These are phyloP conservation scores for Bursaphelenchus mucronatus DNA, from an alignment of 1,140 invertebrate species.

Conservation along the genomic window DNA sequence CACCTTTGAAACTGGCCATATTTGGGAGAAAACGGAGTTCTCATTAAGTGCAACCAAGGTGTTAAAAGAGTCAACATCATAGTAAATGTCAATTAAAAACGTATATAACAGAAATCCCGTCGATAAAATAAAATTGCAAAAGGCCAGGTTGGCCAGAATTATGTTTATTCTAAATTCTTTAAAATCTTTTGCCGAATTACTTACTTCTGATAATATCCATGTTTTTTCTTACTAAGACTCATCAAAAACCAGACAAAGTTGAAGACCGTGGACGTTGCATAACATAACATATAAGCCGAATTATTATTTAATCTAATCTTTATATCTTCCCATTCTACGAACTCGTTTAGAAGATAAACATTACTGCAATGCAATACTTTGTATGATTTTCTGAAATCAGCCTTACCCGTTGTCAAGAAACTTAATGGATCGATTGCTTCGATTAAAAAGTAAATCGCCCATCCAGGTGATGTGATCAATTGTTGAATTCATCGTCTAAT, in stretches of 20 bases:
- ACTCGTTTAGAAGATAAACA: constrained; percentile 23
- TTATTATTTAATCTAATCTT: constrained; percentile 22
- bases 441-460: constrained; percentile 35
- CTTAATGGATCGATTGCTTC: constrained; percentile 36
- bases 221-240: constrained; percentile 25
- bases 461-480: constrained; percentile 21
- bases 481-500: too few relatives aligned
- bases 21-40: constrained; percentile 13
- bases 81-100: constrained; percentile 43
- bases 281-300: constrained; percentile 14
- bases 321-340: constrained; percentile 23
- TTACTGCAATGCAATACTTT: constrained; percentile 27
- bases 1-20: constrained; percentile 42
- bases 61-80: constrained; percentile 42
- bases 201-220: constrained; percentile 21
- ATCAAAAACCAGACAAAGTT: constrained; percentile 25
- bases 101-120: constrained; percentile 36
- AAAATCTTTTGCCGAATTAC: neutral
- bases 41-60: constrained; percentile 31
- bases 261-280: constrained; percentile 22
- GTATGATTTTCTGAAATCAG: constrained; percentile 10
- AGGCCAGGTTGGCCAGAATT: constrained; percentile 34
- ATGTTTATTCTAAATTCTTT: constrained; percentile 37
- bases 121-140: constrained; percentile 35
- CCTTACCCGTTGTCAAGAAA: constrained; percentile 36